Percentiles rank a stretch among this genome's conserved stretches.
Conservation (phyloP, 2,797 vertebrate species). For the Petrocephalus sullivani region DNA sequence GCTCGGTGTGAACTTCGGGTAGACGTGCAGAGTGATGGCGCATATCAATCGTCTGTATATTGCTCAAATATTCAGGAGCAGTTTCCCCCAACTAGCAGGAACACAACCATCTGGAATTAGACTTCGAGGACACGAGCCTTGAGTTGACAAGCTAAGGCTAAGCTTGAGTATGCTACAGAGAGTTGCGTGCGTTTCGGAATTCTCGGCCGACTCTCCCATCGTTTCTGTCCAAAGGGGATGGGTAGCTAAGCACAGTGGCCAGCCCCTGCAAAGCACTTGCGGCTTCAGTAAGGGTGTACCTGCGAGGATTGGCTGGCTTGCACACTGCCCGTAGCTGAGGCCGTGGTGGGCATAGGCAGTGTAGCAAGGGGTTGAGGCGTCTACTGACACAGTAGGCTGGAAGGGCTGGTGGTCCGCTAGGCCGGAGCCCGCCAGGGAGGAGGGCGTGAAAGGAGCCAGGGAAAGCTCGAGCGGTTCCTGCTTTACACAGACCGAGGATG, state of each 20-base stretch:
- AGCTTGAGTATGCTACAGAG: background rate
- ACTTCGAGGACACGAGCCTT: background rate
- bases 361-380: conserved; percentile 81
- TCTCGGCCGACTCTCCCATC: background rate
- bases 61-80: too few relatives aligned
- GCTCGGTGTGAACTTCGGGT: background rate
- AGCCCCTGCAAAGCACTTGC: background rate
- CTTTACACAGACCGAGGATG: conserved; percentile 82
- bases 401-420: conserved; percentile 82
- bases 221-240: background rate
- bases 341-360: conserved; percentile 72
- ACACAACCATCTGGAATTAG: background rate
- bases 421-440: conserved; percentile 66
- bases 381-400: conserved; percentile 79
- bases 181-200: background rate
- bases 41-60: too few relatives aligned
- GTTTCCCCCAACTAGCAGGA: background rate
- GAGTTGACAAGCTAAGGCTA: background rate
- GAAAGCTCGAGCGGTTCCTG: conserved; percentile 86
- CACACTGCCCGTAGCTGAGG: conserved; percentile 77
- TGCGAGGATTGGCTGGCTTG: conserved; percentile 83
- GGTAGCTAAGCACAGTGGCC: background rate
- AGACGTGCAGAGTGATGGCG: background rate
- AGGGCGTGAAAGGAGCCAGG: conserved; percentile 85
- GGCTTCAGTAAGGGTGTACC: conserved; percentile 56